Conservation (phyloP, 2,797 vertebrate genomes). For the Salarias fasciatus region DNA sequence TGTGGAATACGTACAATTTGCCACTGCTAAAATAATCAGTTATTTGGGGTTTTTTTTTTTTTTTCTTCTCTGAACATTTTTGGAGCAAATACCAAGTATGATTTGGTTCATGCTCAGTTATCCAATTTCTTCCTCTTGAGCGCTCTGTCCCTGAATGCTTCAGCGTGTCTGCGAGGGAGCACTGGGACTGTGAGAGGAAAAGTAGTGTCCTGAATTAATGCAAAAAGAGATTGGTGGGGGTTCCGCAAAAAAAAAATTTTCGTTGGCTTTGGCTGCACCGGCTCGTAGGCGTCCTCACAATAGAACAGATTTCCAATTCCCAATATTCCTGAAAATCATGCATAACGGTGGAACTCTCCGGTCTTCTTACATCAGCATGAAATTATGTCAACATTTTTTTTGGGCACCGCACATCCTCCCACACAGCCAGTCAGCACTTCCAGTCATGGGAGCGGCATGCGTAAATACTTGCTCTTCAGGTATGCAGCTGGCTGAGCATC, state of each 20-base stretch:
- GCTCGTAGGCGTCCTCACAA: conserved; percentile 18
- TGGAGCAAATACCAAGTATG: too few relatives aligned
- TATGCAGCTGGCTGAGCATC: conserved; percentile 51
- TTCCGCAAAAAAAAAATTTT: background rate
- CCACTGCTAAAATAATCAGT: too few relatives aligned
- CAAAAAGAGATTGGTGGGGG: conserved; percentile 4
- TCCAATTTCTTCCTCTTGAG: too few relatives aligned
- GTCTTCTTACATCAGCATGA: conserved; percentile 57
- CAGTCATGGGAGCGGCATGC: conserved; percentile 62
- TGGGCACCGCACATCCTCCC: conserved; percentile 39
- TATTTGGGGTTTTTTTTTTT: too few relatives aligned
- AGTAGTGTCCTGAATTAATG: conserved; percentile 33
- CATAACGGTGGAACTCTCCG: conserved; percentile 25
- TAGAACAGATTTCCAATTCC: conserved; percentile 27
- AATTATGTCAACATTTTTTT: conserved; percentile 54
- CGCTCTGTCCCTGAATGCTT: background rate
- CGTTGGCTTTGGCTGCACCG: conserved; percentile 10
- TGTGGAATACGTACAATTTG: too few relatives aligned
- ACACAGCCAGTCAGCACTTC: conserved; percentile 59
- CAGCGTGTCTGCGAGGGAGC: conserved; percentile 22
- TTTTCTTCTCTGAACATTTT: too few relatives aligned
- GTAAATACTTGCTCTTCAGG: conserved; percentile 66
- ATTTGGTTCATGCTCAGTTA: too few relatives aligned
- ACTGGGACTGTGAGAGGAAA: conserved; percentile 24
- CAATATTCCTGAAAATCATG: conserved; percentile 42